Percentiles rank a stretch among this genome's conserved stretches.
phyloP scores from a whole-genome alignment of 2,797 vertebrate species.

The Gallinago solitaria region DNA sequence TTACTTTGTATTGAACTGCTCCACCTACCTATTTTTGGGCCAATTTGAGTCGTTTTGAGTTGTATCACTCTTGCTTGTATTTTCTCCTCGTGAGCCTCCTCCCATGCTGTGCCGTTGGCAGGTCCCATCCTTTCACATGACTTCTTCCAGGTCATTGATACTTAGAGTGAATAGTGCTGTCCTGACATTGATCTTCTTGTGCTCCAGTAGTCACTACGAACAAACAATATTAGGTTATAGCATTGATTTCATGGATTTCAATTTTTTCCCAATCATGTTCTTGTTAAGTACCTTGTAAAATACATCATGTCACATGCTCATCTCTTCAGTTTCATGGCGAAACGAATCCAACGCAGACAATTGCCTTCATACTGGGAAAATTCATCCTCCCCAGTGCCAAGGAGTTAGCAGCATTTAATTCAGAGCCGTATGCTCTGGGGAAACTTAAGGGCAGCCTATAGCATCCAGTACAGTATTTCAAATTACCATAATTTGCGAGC shows the following conservation, averaged over 20 bases:
- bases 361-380: neutral
- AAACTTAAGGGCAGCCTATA: neutral
- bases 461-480: constrained; percentile 1
- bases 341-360: neutral
- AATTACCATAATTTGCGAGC: constrained; percentile 2
- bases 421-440: neutral
- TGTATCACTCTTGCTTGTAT: neutral
- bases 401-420: neutral
- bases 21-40: neutral
- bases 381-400: neutral
- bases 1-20: neutral
- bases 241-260: constrained; percentile 74
- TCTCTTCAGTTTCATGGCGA: neutral
- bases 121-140: neutral
- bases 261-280: constrained; percentile 58
- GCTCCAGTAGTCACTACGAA: constrained; percentile 63
- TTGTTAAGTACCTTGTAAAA: constrained; percentile 62
- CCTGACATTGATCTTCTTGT: constrained; percentile 68
- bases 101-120: neutral
- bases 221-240: constrained; percentile 70
- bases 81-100: neutral
- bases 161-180: constrained; percentile 67
- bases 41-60: neutral
- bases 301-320: neutral
- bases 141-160: constrained; percentile 64